Base-by-base conservation (phyloP, 2,113 vertebrate genomes). In the Pygoscelis adeliae region DNA sequence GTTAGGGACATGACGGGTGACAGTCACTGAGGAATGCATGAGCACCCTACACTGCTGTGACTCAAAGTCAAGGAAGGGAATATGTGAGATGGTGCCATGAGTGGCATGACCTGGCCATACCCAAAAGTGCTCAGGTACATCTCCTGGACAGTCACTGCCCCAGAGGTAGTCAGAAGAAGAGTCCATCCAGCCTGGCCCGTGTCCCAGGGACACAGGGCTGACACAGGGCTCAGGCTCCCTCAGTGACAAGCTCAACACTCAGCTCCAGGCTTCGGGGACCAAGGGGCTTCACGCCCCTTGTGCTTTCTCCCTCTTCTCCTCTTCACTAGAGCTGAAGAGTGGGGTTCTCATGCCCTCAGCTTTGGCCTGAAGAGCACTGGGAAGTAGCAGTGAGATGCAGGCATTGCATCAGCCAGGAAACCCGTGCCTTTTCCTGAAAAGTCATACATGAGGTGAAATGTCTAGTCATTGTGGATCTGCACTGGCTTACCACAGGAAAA, bases 1-100 rank as follows among this genome's bases (percentile, higher is more conserved):
- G 0, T 15, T 7, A 34, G 38, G 73, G 59, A 55, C 32, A 42
- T 7, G 16, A 8, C 0, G 1, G 6, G 26, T 44, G 55, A 42
- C 40, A 74, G 19, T 25, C 52, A 55, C 26, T 36, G 26, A 29
- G 22, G 32, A 62, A 12, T 0, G 0, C 2, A 0, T 30, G 55
- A 74, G 23, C 13, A n/a, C 23, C 30, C 32, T 69, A 13, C 0
- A 3, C 19, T 61, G 30, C 46, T 44, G 34, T 49, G 30, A 25
- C 40, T 38, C 61, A 6, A 59, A 53, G 46, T n/a, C 44, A 36
- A 23, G 46, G 53, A 67, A 69, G 36, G 77, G 15, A 69, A 22
- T 25, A 14, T 29, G n/a, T 50, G 61, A 63, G 47, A 27, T 38
- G 42, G 11, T 53, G 58, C 29, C 27, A 14, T 34, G 23, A 11